Percentiles rank a stretch among this genome's conserved stretches.
These are phyloP conservation scores for Mormyrops attenuatus DNA, from an alignment of 2,797 vertebrate species.

Conservation along the genomic window DNA sequence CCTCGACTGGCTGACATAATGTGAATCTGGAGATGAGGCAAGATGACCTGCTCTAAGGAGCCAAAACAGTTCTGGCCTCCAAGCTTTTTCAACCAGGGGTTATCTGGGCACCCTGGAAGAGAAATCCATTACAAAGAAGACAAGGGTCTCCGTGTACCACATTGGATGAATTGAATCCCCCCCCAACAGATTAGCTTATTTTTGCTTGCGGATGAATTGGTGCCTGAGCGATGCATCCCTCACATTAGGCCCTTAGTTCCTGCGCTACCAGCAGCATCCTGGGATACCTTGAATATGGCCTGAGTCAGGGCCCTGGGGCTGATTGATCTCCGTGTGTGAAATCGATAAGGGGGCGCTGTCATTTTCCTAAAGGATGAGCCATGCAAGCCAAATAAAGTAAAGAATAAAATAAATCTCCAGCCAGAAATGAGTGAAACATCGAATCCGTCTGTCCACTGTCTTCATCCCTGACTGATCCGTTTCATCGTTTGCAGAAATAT, in stretches of 20 bases:
- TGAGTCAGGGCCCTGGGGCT: constrained; percentile 87
- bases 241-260: constrained; percentile 73
- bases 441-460: constrained; percentile 59
- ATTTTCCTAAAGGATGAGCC: constrained; percentile 99
- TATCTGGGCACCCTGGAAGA: constrained; percentile 54
- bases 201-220: constrained; percentile 79
- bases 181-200: constrained; percentile 87
- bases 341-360: constrained; percentile 99
- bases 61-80: background rate
- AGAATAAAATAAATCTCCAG: too few relatives aligned
- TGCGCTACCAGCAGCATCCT: constrained; percentile 66
- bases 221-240: constrained; percentile 56
- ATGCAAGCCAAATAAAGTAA: constrained; percentile 73
- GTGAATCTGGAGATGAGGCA: background rate
- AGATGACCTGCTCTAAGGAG: background rate
- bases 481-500: constrained; percentile 84
- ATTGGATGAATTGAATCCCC: constrained; percentile 21
- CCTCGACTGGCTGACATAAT: background rate
- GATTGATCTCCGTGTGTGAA: constrained; percentile 99
- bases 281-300: constrained; percentile 88
- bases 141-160: constrained; percentile 44
- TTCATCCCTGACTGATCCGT: constrained; percentile 78
- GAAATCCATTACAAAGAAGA: constrained; percentile 67
- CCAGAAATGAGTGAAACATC: constrained; percentile 60
- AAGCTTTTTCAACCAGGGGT: background rate